These are phyloP conservation scores for Amiota mariae DNA, from an alignment of 2,888 invertebrate species.

Conservation along the genomic window DNA sequence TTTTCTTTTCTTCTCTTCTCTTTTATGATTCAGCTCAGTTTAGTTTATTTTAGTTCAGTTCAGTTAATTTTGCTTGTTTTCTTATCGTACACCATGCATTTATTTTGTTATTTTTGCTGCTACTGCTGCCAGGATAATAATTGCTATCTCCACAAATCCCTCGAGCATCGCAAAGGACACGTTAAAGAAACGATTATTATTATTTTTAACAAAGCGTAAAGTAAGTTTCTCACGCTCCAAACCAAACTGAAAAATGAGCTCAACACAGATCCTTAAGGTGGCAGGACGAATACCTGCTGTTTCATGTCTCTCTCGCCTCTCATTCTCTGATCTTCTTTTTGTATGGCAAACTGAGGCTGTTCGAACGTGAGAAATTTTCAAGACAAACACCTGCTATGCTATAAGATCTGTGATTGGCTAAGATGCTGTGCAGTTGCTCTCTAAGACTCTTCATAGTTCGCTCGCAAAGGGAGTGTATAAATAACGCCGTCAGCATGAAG, in stretches of 20 bases:
- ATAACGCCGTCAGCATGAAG: conserved; percentile 47
- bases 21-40: neutral
- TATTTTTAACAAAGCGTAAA: conserved; percentile 41
- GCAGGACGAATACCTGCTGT: conserved; percentile 61
- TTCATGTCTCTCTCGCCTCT: conserved; percentile 36
- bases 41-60: neutral
- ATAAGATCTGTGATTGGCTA: conserved; percentile 56
- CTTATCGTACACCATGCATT: conserved; percentile 21
- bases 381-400: conserved; percentile 61
- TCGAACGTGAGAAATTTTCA: conserved; percentile 65
- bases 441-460: conserved; percentile 17
- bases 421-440: conserved; percentile 52
- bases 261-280: conserved; percentile 40
- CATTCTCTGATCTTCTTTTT: conserved; percentile 22
- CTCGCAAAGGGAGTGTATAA: conserved; percentile 57
- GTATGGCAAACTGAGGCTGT: neutral
- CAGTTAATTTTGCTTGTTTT: conserved; percentile 4
- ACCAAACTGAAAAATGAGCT: conserved; percentile 11
- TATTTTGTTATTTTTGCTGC: neutral
- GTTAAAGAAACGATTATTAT: conserved; percentile 26
- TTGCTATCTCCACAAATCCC: conserved; percentile 37
- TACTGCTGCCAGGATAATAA: conserved; percentile 14
- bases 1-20: conserved; percentile 5
- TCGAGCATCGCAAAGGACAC: conserved; percentile 43
- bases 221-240: conserved; percentile 66